Conservation (phyloP, 2,888 invertebrate genomes). For the Apotomis capreana region DNA sequence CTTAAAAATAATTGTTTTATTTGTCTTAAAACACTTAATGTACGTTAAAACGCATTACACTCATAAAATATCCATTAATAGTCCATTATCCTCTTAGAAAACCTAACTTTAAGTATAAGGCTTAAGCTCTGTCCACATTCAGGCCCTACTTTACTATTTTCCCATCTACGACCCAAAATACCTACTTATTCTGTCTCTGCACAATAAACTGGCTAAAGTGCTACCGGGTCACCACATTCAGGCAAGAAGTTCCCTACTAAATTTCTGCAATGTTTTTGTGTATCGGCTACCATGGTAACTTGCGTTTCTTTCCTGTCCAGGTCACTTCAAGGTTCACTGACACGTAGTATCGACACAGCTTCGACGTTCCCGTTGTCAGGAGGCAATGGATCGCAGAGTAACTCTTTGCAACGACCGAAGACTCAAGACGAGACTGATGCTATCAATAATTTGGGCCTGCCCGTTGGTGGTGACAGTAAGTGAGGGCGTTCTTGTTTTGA, state of each 20-base stretch:
- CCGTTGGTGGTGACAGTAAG: slow-evolving; percentile 61
- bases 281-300: slow-evolving; percentile 11
- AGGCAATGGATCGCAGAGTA: slow-evolving; percentile 73
- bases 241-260: slow-evolving; percentile 40
- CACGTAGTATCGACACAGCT: slow-evolving; percentile 77
- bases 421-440: slow-evolving; percentile 71
- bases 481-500: slow-evolving; percentile 35
- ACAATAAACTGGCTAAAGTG: slow-evolving; percentile 33
- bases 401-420: slow-evolving; percentile 74
- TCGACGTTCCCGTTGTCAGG: slow-evolving; percentile 74
- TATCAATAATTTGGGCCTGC: slow-evolving; percentile 75
- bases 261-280: slow-evolving; percentile 41
- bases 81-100: slow-evolving; percentile 5
- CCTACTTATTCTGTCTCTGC: slow-evolving; percentile 32
- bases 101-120: background rate
- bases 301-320: slow-evolving; percentile 50
- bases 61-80: background rate
- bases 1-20: background rate
- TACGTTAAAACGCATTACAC: background rate
- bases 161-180: slow-evolving; percentile 16
- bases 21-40: background rate
- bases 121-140: background rate
- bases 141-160: slow-evolving; percentile 8
- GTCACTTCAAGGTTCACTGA: slow-evolving; percentile 77
- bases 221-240: slow-evolving; percentile 24